These are phyloP conservation scores for Labrus mixtus DNA, from an alignment of 2,113 vertebrate species.

Conservation along the genomic window DNA sequence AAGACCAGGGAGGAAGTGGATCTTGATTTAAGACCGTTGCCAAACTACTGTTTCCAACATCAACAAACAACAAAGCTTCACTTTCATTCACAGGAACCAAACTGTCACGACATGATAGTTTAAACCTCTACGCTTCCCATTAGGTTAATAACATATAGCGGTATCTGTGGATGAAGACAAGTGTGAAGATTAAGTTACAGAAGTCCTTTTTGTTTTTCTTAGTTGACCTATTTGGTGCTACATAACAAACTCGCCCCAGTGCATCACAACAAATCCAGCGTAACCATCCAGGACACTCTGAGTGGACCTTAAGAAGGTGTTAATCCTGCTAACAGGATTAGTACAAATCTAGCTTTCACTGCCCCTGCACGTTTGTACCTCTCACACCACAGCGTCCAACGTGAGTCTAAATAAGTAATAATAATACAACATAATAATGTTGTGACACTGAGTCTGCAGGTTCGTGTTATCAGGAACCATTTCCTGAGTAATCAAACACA, in stretches of 20 bases:
- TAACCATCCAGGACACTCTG: constrained; percentile 3
- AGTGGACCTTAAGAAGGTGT: constrained; percentile 53
- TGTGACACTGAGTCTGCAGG: background rate
- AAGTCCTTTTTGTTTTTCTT: background rate
- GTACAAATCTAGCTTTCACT: constrained; percentile 62
- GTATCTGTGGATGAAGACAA: background rate
- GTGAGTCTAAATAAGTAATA: constrained; percentile 30
- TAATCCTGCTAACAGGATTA: constrained; percentile 79
- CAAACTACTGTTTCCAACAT: too few species aligned
- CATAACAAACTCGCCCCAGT: background rate
- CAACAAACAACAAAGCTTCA: background rate
- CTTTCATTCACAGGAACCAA: background rate
- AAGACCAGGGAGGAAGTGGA: too few species aligned
- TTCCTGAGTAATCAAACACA: background rate
- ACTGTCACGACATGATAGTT: background rate
- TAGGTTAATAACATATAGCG: background rate
- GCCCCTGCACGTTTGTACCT: constrained; percentile 43
- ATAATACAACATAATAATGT: too few species aligned
- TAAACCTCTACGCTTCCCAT: background rate
- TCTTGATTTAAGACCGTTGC: too few species aligned
- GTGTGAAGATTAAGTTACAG: background rate
- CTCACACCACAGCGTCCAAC: constrained; percentile 34
- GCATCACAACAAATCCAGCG: constrained; percentile 13
- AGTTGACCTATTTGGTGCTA: background rate
- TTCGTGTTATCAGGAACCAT: background rate